Conservation (phyloP, 2,888 invertebrate species). For the Lissocephala sabroskyi region DNA sequence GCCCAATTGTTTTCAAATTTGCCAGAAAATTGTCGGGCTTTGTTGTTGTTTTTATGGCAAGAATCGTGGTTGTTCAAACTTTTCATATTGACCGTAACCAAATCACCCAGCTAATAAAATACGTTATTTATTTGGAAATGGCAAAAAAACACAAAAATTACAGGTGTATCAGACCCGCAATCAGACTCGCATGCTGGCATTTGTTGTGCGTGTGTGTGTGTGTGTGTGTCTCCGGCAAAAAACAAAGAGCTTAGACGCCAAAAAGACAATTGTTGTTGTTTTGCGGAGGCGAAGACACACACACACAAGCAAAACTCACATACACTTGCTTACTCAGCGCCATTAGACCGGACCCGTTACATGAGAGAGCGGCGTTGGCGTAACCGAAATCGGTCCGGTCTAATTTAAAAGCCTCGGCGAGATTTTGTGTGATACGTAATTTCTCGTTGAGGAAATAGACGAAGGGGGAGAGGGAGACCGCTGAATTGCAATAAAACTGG, state of each 20-base stretch:
- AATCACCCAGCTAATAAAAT: too few species aligned
- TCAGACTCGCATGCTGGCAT: slow-evolving; percentile 1
- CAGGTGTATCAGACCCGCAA: too few species aligned
- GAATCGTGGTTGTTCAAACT: too few species aligned
- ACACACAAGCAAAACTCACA: slow-evolving; percentile 14
- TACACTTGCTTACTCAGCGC: slow-evolving; percentile 11
- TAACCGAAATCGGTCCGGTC: slow-evolving; percentile 11
- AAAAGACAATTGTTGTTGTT: slow-evolving; percentile 31
- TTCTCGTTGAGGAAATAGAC: too few species aligned
- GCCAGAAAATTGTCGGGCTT: slow-evolving; percentile 21
- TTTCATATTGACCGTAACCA: too few species aligned
- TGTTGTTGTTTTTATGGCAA: too few species aligned
- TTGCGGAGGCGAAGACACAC: slow-evolving; percentile 24
- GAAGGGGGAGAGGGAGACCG: too few species aligned
- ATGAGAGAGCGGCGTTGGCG: too few species aligned
- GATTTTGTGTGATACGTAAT: slow-evolving; percentile 52
- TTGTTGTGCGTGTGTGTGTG: not conserved
- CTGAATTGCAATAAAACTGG: slow-evolving; percentile 65
- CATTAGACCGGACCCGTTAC: too few species aligned
- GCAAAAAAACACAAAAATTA: too few species aligned
- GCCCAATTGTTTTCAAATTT: slow-evolving; percentile 46
- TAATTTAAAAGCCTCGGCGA: too few species aligned
- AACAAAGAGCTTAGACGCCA: slow-evolving; percentile 39
- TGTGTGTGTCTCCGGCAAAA: slow-evolving; percentile 29
- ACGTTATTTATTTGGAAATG: too few species aligned